A percentile compares a stretch with the other conserved stretches of the same genome.
Evolutionary conservation across 1,140 invertebrate species (phyloP).

Genomic region (Homalodisca vitripennis): DNA sequence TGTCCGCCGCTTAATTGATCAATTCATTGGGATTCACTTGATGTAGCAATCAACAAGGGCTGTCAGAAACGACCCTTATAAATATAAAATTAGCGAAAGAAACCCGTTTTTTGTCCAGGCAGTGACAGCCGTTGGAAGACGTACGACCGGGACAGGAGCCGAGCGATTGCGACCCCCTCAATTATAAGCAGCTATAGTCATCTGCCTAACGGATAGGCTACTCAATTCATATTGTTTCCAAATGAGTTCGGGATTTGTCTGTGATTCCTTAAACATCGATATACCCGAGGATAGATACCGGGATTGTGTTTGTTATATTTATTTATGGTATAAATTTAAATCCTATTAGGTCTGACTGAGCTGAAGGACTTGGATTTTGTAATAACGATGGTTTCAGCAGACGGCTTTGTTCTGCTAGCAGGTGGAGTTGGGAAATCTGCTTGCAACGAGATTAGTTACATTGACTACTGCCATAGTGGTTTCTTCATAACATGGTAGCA

Average conservation of each 20-base stretch:
- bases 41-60: slow-evolving; percentile 24
- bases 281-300: not conserved
- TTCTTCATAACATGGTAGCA: too few relatives aligned
- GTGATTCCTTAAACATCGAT: slow-evolving; percentile 21
- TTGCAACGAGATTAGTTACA: too few relatives aligned
- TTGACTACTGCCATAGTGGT: too few relatives aligned
- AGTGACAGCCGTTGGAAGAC: slow-evolving; percentile 3
- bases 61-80: slow-evolving; percentile 24
- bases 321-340: slow-evolving; percentile 27
- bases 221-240: slow-evolving; percentile 24
- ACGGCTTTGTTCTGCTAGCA: too few relatives aligned
- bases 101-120: slow-evolving; percentile 17
- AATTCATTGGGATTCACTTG: slow-evolving; percentile 21
- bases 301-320: not conserved
- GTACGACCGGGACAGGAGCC: not conserved
- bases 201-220: slow-evolving; percentile 18
- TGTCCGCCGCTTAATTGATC: slow-evolving; percentile 11
- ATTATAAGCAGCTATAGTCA: slow-evolving; percentile 6
- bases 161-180: too few relatives aligned
- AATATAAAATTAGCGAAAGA: slow-evolving; percentile 25
- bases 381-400: too few relatives aligned
- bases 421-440: too few relatives aligned
- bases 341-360: slow-evolving; percentile 7
- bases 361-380: too few relatives aligned
- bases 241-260: slow-evolving; percentile 20